phyloP scores from a whole-genome alignment of 2,113 vertebrate species.

The Muscicapa adusta region DNA sequence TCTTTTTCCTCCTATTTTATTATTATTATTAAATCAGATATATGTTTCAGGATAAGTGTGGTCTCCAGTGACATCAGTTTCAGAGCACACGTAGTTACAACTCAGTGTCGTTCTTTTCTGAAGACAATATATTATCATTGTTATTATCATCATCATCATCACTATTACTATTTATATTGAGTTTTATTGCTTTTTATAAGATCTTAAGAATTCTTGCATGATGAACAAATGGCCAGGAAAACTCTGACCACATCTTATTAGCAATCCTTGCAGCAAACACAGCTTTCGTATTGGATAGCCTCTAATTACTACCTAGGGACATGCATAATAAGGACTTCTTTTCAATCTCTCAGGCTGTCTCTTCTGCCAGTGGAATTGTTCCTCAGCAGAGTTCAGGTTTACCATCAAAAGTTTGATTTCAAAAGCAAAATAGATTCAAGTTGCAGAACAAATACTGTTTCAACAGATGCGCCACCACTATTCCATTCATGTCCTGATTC shows the following conservation, averaged over 20 bases:
- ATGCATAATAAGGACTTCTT: conserved; percentile 9
- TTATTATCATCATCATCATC: neutral
- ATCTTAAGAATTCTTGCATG: neutral
- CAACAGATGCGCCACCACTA: neutral
- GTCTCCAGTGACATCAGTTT: neutral
- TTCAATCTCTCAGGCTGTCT: conserved; percentile 15
- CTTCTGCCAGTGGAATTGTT: neutral
- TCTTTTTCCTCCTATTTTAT: neutral
- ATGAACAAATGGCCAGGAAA: conserved; percentile 16
- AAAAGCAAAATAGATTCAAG: conserved; percentile 1
- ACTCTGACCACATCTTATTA: neutral
- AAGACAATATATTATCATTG: neutral
- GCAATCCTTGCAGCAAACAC: neutral
- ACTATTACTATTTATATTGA: neutral
- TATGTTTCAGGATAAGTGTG: neutral
- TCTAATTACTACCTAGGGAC: conserved; percentile 3
- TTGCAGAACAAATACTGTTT: neutral
- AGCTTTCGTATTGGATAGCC: neutral
- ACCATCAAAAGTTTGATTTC: neutral
- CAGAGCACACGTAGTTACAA: neutral
- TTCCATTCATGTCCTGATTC: neutral
- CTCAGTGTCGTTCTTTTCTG: neutral
- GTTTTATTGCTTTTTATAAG: neutral
- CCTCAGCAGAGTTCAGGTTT: neutral
- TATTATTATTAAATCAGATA: neutral